Percentiles rank a stretch among this genome's conserved stretches.
phyloP scores from a whole-genome alignment of 2,797 vertebrate species.

The Dermochelys coriacea region DNA sequence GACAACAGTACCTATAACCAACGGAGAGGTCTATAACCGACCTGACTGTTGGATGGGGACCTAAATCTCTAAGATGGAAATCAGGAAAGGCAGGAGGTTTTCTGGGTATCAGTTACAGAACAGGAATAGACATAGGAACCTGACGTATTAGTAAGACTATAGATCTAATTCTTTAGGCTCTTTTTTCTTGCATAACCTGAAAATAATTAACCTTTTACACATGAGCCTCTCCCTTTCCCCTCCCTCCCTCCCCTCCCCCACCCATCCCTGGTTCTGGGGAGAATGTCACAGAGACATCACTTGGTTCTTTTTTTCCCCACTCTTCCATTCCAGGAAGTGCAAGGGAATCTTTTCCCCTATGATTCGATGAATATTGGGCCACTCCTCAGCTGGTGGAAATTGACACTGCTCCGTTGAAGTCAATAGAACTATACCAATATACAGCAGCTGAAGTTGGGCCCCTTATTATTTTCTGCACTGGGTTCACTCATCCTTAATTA shows the following conservation, averaged over 20 bases:
- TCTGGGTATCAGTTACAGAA: constrained; percentile 12
- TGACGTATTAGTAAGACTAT: background rate
- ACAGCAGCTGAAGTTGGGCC: background rate
- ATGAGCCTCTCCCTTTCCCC: background rate
- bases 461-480: background rate
- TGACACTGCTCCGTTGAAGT: background rate
- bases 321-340: background rate
- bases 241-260: too few species aligned
- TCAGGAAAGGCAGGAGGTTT: background rate
- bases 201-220: too few species aligned
- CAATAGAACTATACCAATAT: background rate
- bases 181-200: too few species aligned
- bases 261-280: too few species aligned
- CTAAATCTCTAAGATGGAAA: constrained; percentile 15
- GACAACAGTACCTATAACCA: background rate
- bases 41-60: background rate
- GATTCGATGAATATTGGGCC: background rate
- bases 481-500: background rate
- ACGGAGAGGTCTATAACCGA: background rate
- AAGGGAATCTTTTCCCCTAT: background rate
- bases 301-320: background rate
- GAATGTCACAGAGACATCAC: too few species aligned
- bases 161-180: background rate
- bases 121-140: constrained; percentile 18
- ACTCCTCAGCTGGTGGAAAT: background rate